Percentiles rank a stretch among this genome's conserved stretches.
phyloP scores from a whole-genome alignment of 1,140 invertebrate species.

The Penaeus indicus region DNA sequence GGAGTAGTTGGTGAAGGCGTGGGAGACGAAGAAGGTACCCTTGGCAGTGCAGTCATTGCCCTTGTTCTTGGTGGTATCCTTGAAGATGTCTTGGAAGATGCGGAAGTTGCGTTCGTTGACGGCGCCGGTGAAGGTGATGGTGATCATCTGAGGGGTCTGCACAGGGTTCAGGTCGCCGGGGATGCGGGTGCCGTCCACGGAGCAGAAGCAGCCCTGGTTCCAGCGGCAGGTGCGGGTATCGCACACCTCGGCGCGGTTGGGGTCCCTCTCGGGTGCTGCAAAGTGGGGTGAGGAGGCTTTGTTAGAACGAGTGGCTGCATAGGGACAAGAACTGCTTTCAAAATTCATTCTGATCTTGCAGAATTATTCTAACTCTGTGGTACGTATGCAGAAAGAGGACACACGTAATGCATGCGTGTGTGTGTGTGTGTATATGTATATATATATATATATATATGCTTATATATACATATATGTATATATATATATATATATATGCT shows the following conservation, averaged over 20 bases:
- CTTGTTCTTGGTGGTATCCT: constrained; percentile 71
- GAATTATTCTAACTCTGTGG: no score
- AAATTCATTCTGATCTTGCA: no score
- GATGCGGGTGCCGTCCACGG: constrained; percentile 70
- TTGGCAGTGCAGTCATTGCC: constrained; percentile 74
- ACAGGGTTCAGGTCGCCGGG: constrained; percentile 70
- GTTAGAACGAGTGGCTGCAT: no score
- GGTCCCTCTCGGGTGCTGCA: constrained; percentile 69
- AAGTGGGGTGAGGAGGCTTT: not conserved
- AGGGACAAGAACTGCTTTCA: no score
- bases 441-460: no score
- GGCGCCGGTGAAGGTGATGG: constrained; percentile 72
- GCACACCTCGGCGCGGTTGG: constrained; percentile 70
- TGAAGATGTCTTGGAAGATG: constrained; percentile 70
- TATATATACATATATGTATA: no score
- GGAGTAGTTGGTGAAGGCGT: constrained; percentile 74
- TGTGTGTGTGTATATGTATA: no score
- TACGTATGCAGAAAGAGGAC: no score
- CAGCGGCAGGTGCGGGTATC: constrained; percentile 70
- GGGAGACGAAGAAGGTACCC: constrained; percentile 76
- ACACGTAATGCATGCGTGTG: no score
- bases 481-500: no score
- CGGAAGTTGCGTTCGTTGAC: constrained; percentile 71
- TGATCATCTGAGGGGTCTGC: constrained; percentile 72
- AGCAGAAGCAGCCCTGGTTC: constrained; percentile 72